Conservation (phyloP, 1,140 invertebrate species). For the Rhopalosiphum maidis region DNA sequence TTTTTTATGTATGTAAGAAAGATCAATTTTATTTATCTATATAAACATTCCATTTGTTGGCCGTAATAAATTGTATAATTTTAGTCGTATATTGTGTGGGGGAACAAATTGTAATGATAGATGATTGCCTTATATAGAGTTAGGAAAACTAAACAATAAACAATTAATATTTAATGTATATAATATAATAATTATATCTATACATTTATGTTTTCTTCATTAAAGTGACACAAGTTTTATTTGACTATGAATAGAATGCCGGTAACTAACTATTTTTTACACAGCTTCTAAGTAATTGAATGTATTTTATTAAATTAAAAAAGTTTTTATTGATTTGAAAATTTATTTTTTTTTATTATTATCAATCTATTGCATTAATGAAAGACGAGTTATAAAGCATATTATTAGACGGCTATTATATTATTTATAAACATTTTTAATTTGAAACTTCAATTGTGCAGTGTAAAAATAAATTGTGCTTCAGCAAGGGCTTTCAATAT, state of each 20-base stretch:
- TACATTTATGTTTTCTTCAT: background rate
- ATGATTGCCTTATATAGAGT: slow-evolving; percentile 7
- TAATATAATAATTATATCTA: background rate
- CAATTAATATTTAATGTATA: background rate
- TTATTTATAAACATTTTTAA: background rate
- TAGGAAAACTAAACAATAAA: background rate
- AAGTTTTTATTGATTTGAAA: background rate
- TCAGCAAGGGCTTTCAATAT: background rate
- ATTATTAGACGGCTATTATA: too few relatives aligned
- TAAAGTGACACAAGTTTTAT: background rate
- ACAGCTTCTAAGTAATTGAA: background rate
- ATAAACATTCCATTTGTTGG: slow-evolving; percentile 22
- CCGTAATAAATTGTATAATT: background rate
- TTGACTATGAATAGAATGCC: background rate
- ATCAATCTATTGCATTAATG: background rate
- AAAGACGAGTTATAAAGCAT: background rate
- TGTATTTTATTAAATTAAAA: slow-evolving; percentile 19
- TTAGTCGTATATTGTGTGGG: background rate
- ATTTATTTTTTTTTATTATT: background rate
- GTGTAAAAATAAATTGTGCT: background rate
- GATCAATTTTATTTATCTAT: background rate
- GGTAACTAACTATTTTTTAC: background rate
- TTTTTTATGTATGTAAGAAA: slow-evolving; percentile 9
- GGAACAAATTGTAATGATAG: slow-evolving; percentile 26
- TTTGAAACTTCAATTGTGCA: background rate